Base-by-base conservation (phyloP, 2,888 invertebrate species). In the Lacanobia wlatinum region DNA sequence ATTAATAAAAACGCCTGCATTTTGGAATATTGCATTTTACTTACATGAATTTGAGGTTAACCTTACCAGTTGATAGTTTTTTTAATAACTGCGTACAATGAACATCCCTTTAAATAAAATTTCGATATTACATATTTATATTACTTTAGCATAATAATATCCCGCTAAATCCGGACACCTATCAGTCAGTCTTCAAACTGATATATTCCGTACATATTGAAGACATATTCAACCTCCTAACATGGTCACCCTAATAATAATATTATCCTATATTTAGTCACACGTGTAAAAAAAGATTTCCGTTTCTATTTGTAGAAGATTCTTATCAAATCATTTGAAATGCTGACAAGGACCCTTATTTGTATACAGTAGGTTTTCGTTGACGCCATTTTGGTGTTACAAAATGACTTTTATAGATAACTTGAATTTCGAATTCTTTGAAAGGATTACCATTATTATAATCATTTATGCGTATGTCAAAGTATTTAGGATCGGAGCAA, bases 321-420 rank as follows among this genome's bases (percentile, higher is more conserved):
- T 16, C 50, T 60, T 77, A 77, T 77, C 77, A 2, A 40, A 56
- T 21, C 12, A 77, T 69, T 75, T 62, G 43, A 60, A 68, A 53
- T 18, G 8, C 21, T 38, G 16, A 55, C 40, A 68, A 4, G 34
- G n/a, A 7, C 9, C 23, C 46, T 38, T 65, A 50, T 69, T 60
- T 12, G 7, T 69, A 76, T 18, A 23, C 77, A 48, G 40, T 23
- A 12, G 12, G 50, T 59, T 46, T 43, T 48, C 52, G 43, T 43
- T 3, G 12, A 12, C 16, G 46, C 46, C 46, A 59, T 69, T 52
- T 58, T 70, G 18, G 8, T 9, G 43, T 53, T 28, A 55, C 6
- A 38, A 46, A 60, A 60, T 43, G 8, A 23, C 8, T 34, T 46
- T 10, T 10, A 48, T 21, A 48, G 4, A 58, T 48, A 48, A 53